Base-by-base conservation (phyloP, 2,888 invertebrate genomes). In the Phymatocera aterrima region DNA sequence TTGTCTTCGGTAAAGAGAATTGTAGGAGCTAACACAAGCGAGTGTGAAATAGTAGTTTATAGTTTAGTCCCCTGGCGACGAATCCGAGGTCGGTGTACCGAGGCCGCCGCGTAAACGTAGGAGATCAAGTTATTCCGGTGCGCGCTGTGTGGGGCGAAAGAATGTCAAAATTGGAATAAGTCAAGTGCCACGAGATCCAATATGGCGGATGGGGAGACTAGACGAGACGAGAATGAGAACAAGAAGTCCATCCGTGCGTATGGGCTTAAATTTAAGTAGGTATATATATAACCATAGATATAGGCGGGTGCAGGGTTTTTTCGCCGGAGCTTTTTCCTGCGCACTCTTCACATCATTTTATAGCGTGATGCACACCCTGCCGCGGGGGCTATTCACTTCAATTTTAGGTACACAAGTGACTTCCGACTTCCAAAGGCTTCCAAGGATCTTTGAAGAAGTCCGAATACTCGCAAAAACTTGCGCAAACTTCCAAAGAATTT, bases 91-190 rank as follows among this genome's bases (percentile, higher is more conserved):
- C 75, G 75, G 72, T 72, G 72, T 72, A 72, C 72, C 72, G 72
- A 51, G 34, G 72, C 37, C 18, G 37, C 72, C 15, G n/a, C 24
- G 46, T 57, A 60, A 75, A 75, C 40, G 37, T 75, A 75, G 75
- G 72, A 72, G 72, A 72, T 72, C 72, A 54, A 81, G 83, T 81
- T 84, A 84, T 84, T 84, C 82, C 83, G 81, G 83, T 80, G 80
- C 79, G 74, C 79, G 79, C 79, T 80, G 75, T 81, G 79, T 57
- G 80, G 79, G 61, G 77, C 78, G 57, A 79, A 78, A 79, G 82
- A 82, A 82, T 80, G 81, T 80, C 80, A 80, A 81, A 83, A 82
- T 82, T 81, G 72, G 78, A 82, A 82, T 79, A 81, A 40, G 75
- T 51, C 72, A 34, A 51, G 51, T 72, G 72, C 34, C 34, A n/a